Evolutionary conservation across 1,140 invertebrate genomes (phyloP), one percentile per base, ranked within the genome.

Genomic region (Penaeus indicus): DNA sequence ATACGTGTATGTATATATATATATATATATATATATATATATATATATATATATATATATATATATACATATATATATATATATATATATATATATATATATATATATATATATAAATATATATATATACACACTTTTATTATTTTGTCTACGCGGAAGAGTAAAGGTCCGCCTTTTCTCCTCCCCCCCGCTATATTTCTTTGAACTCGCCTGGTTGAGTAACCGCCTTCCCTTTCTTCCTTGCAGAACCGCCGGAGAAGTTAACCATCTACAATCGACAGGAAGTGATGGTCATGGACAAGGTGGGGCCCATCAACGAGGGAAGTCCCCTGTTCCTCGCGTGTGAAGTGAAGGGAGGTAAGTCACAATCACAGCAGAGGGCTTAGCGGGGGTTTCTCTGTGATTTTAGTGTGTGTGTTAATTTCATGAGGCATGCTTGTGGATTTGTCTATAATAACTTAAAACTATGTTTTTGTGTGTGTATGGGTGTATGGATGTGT

Each of bases 221-320:
- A 25, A 81, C 0, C 16, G 82, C 19, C 27, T 16, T 7, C 4
- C 38, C 7, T 42, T 8, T 32, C 7, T 84, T 64, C 85, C 81
- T 82, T 87, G 22, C 88, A 92, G 92, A 91, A 38, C 92, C 92
- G 10, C 92, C 92, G 16, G 84, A 89, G 64, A 89, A 89, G 63
- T 77, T 92, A 75, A 90, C 91, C 80, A 90, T 92, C 82, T 91
- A 90, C 64, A 91, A 91, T 78, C 82, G 81, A 18, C 47, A 69
- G n/a, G 96, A 96, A 82, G 94, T 95, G 91, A 95, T 96, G 92
- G 95, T 97, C 83, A 94, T 94, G 77, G 95, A 95, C 79, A 93
- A 95, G 27, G 82, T 85, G 38, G 18, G 89, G 89, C 89, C 89
- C 16, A 78, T 90, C 21, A 90, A 82, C 27, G 89, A 90, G 21